These are phyloP conservation scores for Channallabes apus DNA, from an alignment of 2,797 vertebrate species.

Conservation along the genomic window DNA sequence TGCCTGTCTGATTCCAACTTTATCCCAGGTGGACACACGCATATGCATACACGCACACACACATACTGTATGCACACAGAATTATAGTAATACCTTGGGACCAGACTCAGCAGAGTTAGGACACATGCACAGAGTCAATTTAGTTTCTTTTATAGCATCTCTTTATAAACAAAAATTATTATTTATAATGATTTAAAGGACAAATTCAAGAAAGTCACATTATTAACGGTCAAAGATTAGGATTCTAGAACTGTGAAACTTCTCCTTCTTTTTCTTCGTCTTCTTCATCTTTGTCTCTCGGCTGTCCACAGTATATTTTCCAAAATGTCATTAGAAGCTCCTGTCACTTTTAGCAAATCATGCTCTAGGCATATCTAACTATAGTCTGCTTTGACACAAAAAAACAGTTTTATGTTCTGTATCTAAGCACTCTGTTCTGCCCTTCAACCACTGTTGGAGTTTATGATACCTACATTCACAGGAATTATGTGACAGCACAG, in stretches of 20 bases:
- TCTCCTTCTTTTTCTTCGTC: no score
- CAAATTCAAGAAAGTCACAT: slow-evolving; percentile 1
- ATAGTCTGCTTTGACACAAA: background rate
- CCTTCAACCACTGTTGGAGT: background rate
- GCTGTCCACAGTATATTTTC: background rate
- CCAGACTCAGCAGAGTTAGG: slow-evolving; percentile 12
- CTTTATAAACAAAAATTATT: background rate
- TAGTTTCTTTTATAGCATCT: background rate
- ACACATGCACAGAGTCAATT: background rate
- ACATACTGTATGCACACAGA: background rate
- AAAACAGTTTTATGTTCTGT: background rate
- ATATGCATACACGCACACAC: background rate
- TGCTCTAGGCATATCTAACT: background rate
- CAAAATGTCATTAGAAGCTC: background rate
- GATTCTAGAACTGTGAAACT: background rate
- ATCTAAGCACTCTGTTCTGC: background rate
- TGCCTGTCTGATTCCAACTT: slow-evolving; percentile 87
- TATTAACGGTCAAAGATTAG: background rate
- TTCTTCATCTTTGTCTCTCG: no score
- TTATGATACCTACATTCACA: background rate
- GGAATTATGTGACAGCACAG: background rate
- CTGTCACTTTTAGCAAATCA: background rate
- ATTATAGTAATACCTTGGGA: background rate
- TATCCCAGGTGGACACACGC: slow-evolving; percentile 83
- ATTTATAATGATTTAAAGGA: background rate